Evolutionary conservation across 2,113 vertebrate genomes (phyloP).

Genomic region (Holacanthus passer): DNA sequence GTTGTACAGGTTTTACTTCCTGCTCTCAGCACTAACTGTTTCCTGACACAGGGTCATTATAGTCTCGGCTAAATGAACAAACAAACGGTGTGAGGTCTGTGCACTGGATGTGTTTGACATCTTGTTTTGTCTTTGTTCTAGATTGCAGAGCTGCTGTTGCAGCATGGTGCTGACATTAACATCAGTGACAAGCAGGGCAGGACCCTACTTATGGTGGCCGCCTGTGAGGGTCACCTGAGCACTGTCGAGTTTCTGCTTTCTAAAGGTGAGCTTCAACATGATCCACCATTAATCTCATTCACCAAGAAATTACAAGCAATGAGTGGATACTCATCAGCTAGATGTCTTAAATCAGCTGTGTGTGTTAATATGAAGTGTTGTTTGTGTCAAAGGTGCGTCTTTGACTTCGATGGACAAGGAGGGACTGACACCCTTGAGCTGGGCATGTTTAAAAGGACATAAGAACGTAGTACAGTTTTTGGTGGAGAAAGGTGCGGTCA

Average conservation of each 20-base stretch:
- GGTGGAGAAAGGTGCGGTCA: slow-evolving; percentile 92
- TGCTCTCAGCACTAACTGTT: not conserved
- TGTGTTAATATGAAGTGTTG: not conserved
- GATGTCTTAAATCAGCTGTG: not conserved
- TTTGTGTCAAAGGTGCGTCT: slow-evolving; percentile 85
- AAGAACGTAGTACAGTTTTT: slow-evolving; percentile 93
- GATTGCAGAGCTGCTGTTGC: slow-evolving; percentile 92
- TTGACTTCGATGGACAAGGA: slow-evolving; percentile 95
- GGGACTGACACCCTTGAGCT: slow-evolving; percentile 94
- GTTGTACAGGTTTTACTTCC: not conserved
- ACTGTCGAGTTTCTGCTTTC: slow-evolving; percentile 95
- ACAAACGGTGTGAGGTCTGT: not conserved
- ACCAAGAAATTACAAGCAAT: not conserved
- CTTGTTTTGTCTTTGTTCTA: slow-evolving; percentile 64
- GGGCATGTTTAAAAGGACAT: slow-evolving; percentile 98
- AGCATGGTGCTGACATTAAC: slow-evolving; percentile 92
- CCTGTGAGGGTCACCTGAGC: slow-evolving; percentile 95
- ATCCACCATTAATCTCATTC: not conserved
- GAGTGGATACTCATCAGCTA: not conserved
- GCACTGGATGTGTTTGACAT: not conserved
- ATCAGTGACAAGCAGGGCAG: slow-evolving; percentile 95
- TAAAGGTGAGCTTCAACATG: slow-evolving; percentile 86
- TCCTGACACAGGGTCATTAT: too few species aligned
- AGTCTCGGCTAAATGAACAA: not conserved
- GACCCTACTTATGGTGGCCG: slow-evolving; percentile 96